A percentile compares a stretch with the other conserved stretches of the same genome.
These are phyloP conservation scores for Tilapia sparmanii DNA, from an alignment of 2,113 vertebrate species.

Conservation along the genomic window DNA sequence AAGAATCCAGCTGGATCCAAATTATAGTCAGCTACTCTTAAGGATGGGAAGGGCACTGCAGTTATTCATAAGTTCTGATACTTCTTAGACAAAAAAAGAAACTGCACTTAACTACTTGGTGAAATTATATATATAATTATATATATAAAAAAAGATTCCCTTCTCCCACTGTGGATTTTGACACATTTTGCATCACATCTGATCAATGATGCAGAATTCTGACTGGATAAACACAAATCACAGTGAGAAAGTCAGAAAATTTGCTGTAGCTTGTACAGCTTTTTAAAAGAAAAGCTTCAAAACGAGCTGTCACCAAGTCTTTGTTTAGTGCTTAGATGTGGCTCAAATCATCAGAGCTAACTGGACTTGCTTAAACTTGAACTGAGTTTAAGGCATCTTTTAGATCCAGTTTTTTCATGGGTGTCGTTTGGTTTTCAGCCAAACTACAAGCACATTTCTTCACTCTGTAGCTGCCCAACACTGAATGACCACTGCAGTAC, in stretches of 20 bases:
- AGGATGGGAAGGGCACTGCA: background rate
- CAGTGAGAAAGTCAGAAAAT: background rate
- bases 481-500: background rate
- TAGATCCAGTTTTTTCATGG: background rate
- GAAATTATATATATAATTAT: background rate
- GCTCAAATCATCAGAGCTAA: background rate
- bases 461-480: background rate
- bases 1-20: background rate
- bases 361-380: background rate
- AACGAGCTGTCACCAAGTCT: background rate
- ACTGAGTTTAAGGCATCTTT: background rate
- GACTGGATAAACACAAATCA: background rate
- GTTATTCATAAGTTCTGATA: background rate
- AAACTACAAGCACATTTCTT: background rate
- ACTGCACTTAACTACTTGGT: background rate
- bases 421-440: background rate
- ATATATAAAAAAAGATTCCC: background rate
- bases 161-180: background rate
- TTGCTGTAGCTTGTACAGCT: background rate
- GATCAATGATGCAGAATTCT: background rate
- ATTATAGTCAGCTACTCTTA: background rate
- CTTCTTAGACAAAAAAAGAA: background rate
- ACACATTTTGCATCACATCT: background rate
- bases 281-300: background rate
- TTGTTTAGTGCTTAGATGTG: background rate